A percentile compares a stretch with the other conserved stretches of the same genome.
phyloP scores from a whole-genome alignment of 2,113 vertebrate species.

The Vicugna pacos region DNA sequence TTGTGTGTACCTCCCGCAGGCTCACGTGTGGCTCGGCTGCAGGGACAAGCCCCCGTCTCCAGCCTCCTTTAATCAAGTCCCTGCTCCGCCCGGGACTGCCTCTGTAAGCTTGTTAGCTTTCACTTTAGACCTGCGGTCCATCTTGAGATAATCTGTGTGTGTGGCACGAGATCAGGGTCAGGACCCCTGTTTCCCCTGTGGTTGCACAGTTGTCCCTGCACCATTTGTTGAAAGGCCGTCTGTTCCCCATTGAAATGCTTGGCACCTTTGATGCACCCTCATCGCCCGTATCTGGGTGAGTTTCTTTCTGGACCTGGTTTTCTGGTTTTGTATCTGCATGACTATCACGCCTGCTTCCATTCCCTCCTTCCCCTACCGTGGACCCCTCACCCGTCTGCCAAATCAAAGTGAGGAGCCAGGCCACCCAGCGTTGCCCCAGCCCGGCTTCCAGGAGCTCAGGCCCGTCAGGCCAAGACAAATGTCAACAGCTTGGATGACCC shows the following conservation, averaged over 20 bases:
- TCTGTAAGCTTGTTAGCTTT: neutral
- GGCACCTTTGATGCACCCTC: neutral
- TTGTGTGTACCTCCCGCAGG: rapidly evolving
- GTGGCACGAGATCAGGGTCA: neutral
- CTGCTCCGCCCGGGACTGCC: neutral
- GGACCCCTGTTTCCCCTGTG: rapidly evolving
- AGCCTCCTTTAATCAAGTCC: no score
- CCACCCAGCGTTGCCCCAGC: neutral
- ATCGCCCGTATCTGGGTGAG: neutral
- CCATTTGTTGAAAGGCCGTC: neutral
- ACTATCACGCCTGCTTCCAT: rapidly evolving
- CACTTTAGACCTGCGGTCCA: no score
- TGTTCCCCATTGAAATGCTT: rapidly evolving
- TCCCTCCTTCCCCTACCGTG: rapidly evolving
- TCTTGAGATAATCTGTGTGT: neutral
- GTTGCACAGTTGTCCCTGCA: neutral
- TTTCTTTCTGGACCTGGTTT: neutral
- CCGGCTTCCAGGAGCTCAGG: neutral
- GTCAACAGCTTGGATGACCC: neutral
- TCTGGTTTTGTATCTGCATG: neutral
- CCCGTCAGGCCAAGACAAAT: neutral
- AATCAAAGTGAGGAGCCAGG: neutral
- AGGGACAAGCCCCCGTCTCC: neutral
- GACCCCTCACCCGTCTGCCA: neutral
- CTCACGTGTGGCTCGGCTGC: neutral